Evolutionary conservation across 2,888 invertebrate genomes (phyloP), one percentile per base, ranked within the genome.

Genomic region (Tenthredo livida): DNA sequence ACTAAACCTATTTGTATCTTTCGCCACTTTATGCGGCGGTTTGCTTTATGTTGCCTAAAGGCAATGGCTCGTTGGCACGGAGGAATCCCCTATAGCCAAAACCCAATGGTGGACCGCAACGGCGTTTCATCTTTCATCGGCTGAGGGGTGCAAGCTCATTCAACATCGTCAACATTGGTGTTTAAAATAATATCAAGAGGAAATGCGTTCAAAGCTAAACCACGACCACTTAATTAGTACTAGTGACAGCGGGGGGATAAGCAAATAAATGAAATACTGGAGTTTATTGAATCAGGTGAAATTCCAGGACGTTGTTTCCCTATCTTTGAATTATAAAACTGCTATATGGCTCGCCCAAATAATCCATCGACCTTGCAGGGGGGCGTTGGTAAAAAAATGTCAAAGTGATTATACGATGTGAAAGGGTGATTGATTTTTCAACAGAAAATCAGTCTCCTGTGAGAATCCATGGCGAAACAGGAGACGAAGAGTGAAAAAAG

Each of bases 1-100:
- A 83, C 83, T 83, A 83, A 83, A 83, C 83, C 83, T 83, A 83
- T 83, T 83, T 83, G 83, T 83, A 83, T 65, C 83, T 83, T 67
- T 67, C 67, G 67, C 67, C 83, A 83, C 83, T 83, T 70, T 70
- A 47, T 70, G 29, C 37, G 70, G 83, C 65, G 83, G 83, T 83
- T 83, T 83, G 83, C 83, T 67, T 67, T 67, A 65, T 61, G 80
- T n/a, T 83, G 83, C 47, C 29, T 70, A 25, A 65, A 80, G 80
- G 80, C 50, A 80, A 54, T 65, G 40, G 61, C 40, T 21, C 58
- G 77, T 80, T 80, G 80, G 43, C 43, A 65, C 58, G 29, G 61
- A 65, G 80, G 43, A 65, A 47, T 47, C 47, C 47, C 17, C 61
- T 0, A 15, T 37, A 40, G 40, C 77, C 77, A 47, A 17, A 50